Base-by-base conservation (phyloP, 2,797 vertebrate genomes). In the Micromesistius poutassou region DNA sequence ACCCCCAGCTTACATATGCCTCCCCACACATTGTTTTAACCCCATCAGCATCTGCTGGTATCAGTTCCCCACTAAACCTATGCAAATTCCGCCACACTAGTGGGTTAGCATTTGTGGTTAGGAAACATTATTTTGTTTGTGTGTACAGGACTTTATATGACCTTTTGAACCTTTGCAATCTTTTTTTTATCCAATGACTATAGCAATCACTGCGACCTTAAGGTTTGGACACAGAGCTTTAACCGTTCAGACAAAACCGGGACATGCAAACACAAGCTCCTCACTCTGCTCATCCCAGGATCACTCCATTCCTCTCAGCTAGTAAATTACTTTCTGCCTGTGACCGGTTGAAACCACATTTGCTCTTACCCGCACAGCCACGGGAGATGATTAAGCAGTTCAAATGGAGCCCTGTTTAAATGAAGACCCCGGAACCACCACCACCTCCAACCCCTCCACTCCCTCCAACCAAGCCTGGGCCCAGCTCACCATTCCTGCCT, bases 261-360 rank as follows among this genome's bases (percentile, higher is more conserved):
- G 84, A 38, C 86, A 82, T 5, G 71, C 50, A 78, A 79, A 74
- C 10, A 77, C 13, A 0, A 35, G 83, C n/a, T 77, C 86, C 87
- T 91, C 88, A 89, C 88, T 90, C 87, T 85, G 3, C 87, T 92
- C 90, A 91, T 92, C 90, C 91, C 91, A 89, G 89, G 83, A 88
- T 86, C 88, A 80, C 82, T 87, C 89, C 82, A 87, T 87, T 87
- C 84, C 84, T 85, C 84, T 74, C 80, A 87, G 85, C 92, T 83
- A 83, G 81, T 86, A 83, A 87, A 90, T 90, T 88, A 80, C 82
- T 86, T 85, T 91, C 80, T 76, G 81, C 78, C 78, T 75, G 76
- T 86, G 89, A 93, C 89, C 91, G 93, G 86, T 84, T 93, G 88
- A 88, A 91, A 91, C 88, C 84, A 86, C 83, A 82, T 86, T 85